These are phyloP conservation scores for Drusus annulatus DNA, from an alignment of 1,140 invertebrate species.

Conservation along the genomic window DNA sequence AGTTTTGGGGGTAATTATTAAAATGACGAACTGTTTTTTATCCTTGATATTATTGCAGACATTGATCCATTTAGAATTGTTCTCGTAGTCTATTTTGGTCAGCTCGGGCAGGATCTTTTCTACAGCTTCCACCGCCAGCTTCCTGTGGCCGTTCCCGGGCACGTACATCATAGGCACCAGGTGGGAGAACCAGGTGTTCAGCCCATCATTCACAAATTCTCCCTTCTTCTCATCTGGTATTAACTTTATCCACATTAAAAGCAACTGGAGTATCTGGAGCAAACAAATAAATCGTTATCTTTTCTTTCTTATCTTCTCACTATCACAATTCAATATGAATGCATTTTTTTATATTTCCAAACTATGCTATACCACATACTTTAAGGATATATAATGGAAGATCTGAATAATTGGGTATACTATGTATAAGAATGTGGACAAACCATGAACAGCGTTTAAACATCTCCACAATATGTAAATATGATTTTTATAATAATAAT, in stretches of 20 bases:
- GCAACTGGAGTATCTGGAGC: slow-evolving; percentile 35
- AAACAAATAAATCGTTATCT: not conserved
- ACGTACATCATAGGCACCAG: slow-evolving; percentile 62
- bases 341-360: too few species aligned
- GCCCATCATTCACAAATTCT: slow-evolving; percentile 62
- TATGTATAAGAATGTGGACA: too few species aligned
- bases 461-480: too few species aligned
- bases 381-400: too few species aligned
- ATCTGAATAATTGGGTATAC: too few species aligned
- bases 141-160: slow-evolving; percentile 46
- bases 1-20: too few species aligned
- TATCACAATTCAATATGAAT: too few species aligned
- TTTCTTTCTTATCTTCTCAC: too few species aligned
- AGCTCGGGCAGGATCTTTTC: slow-evolving; percentile 64
- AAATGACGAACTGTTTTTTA: slow-evolving; percentile 27
- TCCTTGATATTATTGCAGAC: slow-evolving; percentile 61
- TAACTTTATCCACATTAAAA: slow-evolving; percentile 27
- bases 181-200: slow-evolving; percentile 64
- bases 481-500: too few species aligned
- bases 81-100: slow-evolving; percentile 60
- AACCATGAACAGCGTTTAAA: too few species aligned
- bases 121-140: slow-evolving; percentile 59
- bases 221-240: slow-evolving; percentile 58
- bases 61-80: slow-evolving; percentile 62
- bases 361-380: too few species aligned